Evolutionary conservation across 64 coral and sea anemone genomes (phyloP), one percentile per base, ranked within the genome.

Genomic region (Stichodactyla helianthus): DNA sequence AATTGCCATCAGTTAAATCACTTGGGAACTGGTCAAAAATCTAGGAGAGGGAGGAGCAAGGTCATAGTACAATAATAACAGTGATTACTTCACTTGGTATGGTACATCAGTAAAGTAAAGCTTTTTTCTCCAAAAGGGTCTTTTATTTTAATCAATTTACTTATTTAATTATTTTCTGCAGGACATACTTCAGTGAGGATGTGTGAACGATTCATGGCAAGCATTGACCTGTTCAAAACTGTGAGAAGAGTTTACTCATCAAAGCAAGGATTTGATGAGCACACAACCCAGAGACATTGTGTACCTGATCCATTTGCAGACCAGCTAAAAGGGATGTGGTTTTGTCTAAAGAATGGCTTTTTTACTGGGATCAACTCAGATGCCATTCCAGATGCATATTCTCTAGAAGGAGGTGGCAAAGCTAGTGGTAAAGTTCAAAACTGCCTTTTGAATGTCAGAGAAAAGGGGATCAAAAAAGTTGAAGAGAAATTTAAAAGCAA

Each of bases 291-390:
- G 17, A 12, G 18, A 23, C 86, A 88, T 71, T 44, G 17, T 74
- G 62, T 28, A 71, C 67, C 71, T 53, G 86, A 78, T 56, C 68
- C 68, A 71, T 87, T 87, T 54, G 59, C 86, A 19, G 86, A 87
- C 44, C 86, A 88, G 63, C 74, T 88, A 17, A 88, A 88, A 51
- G 67, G 86, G 6, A 88, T 88, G 86, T 88, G 86, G 86, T 88
- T 88, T 57, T 77, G 50, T 55, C 17, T 77, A 13, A 76, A 79
- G 25, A 13, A 87, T 20, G 12, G 52, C 11, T 87, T 87, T 57
- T 87, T 87, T 71, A 23, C 74, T 51, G 55, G 55, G 4, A 58
- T 9, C 4, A 58, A 58, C 55, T 58, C 55, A 58, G 55, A 58
- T 58, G 55, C 6, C 5, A 58, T 58, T 58, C 55, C 55, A 58